These are phyloP conservation scores for Synanthedon formicaeformis DNA, from an alignment of 2,888 invertebrate species.

Conservation along the genomic window DNA sequence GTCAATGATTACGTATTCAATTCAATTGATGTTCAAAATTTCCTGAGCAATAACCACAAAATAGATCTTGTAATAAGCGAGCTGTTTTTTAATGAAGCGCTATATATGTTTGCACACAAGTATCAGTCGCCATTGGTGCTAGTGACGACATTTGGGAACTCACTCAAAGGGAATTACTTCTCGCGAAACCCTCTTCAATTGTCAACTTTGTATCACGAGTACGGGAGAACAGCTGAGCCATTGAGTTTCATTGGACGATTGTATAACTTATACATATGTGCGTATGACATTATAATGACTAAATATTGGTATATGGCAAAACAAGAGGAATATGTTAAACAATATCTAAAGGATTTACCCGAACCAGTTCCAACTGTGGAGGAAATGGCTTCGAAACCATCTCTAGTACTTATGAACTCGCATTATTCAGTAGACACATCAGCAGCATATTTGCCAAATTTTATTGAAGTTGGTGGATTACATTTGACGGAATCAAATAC, in stretches of 20 bases:
- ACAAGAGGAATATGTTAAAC: conserved; percentile 13
- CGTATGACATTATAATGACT: conserved; percentile 1
- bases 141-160: conserved; percentile 10
- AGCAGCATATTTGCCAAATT: conserved; percentile 36
- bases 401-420: conserved; percentile 32
- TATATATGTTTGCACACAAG: conserved; percentile 12
- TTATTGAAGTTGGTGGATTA: conserved; percentile 46
- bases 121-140: conserved; percentile 11
- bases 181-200: conserved; percentile 10
- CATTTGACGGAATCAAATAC: neutral
- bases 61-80: conserved; percentile 10
- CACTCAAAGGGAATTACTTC: conserved; percentile 8
- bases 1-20: conserved; percentile 7
- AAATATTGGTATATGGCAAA: neutral
- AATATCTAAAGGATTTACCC: conserved; percentile 12
- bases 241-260: conserved; percentile 9
- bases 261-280: conserved; percentile 4
- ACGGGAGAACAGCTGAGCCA: conserved; percentile 4
- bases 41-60: conserved; percentile 8
- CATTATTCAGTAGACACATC: conserved; percentile 31
- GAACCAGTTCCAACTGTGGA: conserved; percentile 10
- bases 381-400: conserved; percentile 18
- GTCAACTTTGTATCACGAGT: conserved; percentile 9
- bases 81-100: conserved; percentile 10
- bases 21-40: conserved; percentile 9